Conservation (phyloP, 2,888 invertebrate species). For the Hirtodrosophila alboralis region DNA sequence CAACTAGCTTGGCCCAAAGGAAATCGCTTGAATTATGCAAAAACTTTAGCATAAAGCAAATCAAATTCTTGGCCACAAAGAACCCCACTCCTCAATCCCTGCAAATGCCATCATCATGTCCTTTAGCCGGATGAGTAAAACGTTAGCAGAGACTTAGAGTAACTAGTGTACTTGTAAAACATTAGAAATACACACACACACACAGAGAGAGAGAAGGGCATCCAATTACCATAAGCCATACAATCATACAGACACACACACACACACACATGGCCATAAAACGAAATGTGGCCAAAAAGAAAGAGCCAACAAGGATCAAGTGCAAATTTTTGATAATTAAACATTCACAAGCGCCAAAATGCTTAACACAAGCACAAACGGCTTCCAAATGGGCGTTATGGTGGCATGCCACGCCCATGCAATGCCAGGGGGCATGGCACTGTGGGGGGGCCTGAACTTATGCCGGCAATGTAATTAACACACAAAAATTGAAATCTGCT, state of each 20-base stretch:
- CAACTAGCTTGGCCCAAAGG: constrained; percentile 38
- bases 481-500: constrained; percentile 77
- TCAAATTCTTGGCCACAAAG: constrained; percentile 60
- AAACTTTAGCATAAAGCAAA: constrained; percentile 49
- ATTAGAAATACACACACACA: constrained; percentile 50
- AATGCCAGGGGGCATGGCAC: constrained; percentile 28
- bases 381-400: constrained; percentile 22
- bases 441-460: constrained; percentile 54
- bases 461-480: constrained; percentile 75
- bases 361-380: constrained; percentile 67
- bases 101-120: constrained; percentile 1
- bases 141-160: constrained; percentile 30
- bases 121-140: constrained; percentile 28
- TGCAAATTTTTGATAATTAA: constrained; percentile 77
- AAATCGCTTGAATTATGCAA: constrained; percentile 62
- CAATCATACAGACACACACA: constrained; percentile 21
- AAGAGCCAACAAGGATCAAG: constrained; percentile 65
- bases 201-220: constrained; percentile 25
- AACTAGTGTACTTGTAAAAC: constrained; percentile 56
- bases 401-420: constrained; percentile 55
- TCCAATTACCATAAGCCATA: constrained; percentile 66
- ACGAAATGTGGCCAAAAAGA: constrained; percentile 52
- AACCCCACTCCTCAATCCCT: not conserved
- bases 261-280: constrained; percentile 33
- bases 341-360: constrained; percentile 77